Conservation (phyloP, 2,797 vertebrate species). For the Gymnoscopelus microlampas region DNA sequence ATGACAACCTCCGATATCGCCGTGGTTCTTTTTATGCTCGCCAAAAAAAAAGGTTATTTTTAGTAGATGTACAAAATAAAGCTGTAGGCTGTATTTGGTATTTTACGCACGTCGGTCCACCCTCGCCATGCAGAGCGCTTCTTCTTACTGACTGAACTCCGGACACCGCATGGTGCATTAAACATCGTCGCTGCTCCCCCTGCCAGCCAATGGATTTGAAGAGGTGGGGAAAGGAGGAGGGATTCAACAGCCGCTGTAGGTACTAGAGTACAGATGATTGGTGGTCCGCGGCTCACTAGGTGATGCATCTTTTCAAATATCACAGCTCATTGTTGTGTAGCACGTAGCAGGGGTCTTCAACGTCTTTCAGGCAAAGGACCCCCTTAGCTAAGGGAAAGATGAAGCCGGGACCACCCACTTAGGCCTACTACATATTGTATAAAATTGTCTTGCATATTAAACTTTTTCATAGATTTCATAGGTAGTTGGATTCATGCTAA, state of each 20-base stretch:
- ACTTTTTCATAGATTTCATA: too few species aligned
- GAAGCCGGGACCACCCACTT: too few species aligned
- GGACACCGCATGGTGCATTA: constrained; percentile 97
- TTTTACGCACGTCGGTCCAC: constrained; percentile 61
- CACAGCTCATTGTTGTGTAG: constrained; percentile 72
- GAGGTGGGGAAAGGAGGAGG: constrained; percentile 75
- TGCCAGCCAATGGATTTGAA: constrained; percentile 87
- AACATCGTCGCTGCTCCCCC: constrained; percentile 92
- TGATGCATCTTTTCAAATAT: constrained; percentile 72
- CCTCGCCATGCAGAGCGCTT: constrained; percentile 65
- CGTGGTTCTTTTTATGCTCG: constrained; percentile 37
- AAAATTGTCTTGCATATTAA: too few species aligned
- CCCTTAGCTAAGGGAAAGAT: too few species aligned
- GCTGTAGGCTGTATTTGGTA: constrained; percentile 42
- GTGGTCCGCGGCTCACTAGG: constrained; percentile 69
- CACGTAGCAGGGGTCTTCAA: neutral
- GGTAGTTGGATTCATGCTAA: too few species aligned
- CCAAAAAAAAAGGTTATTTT: constrained; percentile 17
- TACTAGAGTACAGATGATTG: constrained; percentile 74
- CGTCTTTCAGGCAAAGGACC: too few species aligned
- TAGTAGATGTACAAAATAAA: constrained; percentile 22
- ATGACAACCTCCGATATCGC: constrained; percentile 48
- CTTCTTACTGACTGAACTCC: constrained; percentile 88
- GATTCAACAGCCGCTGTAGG: constrained; percentile 62
- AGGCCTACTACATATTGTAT: too few species aligned